phyloP scores from a whole-genome alignment of 2,888 invertebrate species.

The Perizoma affinitatum region DNA sequence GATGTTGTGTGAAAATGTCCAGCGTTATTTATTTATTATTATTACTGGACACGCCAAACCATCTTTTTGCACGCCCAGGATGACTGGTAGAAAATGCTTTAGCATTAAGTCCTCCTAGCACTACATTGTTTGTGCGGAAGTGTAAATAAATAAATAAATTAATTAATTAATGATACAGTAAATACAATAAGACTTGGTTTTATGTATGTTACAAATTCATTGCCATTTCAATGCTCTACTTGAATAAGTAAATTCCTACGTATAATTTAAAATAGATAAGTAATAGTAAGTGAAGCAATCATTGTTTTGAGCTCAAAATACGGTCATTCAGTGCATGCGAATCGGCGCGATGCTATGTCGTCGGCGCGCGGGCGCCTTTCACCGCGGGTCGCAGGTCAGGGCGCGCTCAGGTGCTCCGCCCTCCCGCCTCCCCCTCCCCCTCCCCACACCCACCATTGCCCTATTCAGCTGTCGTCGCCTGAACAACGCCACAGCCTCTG shows the following conservation, averaged over 20 bases:
- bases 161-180: too few relatives aligned
- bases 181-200: too few relatives aligned
- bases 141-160: too few relatives aligned
- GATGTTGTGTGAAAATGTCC: too few relatives aligned
- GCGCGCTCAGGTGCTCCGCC: constrained; percentile 84
- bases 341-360: constrained; percentile 70
- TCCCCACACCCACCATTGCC: constrained; percentile 67
- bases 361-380: constrained; percentile 77
- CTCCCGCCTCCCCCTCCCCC: constrained; percentile 52
- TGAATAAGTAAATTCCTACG: not conserved
- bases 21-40: too few relatives aligned
- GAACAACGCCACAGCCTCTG: constrained; percentile 70
- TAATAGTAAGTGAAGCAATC: constrained; percentile 34
- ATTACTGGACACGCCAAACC: too few relatives aligned
- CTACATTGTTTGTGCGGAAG: too few relatives aligned
- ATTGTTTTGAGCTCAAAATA: constrained; percentile 53
- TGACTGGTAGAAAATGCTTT: too few relatives aligned
- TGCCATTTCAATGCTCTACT: too few relatives aligned
- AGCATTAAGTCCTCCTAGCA: too few relatives aligned
- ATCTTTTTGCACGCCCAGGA: too few relatives aligned
- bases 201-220: too few relatives aligned
- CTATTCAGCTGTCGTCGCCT: constrained; percentile 80
- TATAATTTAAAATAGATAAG: constrained; percentile 3
- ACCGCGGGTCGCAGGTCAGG: constrained; percentile 83
- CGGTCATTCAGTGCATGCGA: constrained; percentile 63